Base-by-base conservation (phyloP, 1,140 invertebrate genomes). In the Musca vetustissima region DNA sequence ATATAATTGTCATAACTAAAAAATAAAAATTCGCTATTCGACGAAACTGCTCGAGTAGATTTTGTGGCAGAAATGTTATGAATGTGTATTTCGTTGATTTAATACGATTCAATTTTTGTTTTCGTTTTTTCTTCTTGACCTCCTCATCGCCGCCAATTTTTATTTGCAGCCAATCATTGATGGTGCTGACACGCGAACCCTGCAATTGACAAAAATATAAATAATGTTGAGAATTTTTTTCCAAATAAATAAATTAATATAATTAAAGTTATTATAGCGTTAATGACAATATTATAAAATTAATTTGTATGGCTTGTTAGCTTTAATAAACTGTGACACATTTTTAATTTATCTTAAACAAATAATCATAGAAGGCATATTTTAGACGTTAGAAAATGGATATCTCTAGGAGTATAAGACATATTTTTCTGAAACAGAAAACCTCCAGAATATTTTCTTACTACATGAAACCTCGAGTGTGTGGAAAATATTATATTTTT, bases 21-120 rank as follows among this genome's bases (percentile, higher is more conserved):
- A 96, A 96, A 77, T 94, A 96, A 74, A 94, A 93, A 83, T 95
- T 95, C 22, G 92, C 93, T 28, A 94, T 84, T 69, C 93, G 85
- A 2, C 91, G 85, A 79, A 96, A 94, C 83, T 96, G 93, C 76
- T 95, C 92, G 73, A 90, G 88, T 32, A 96, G 78, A 84, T 95
- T 95, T 82, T 92, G 92, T 47, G 92, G 92, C 53, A 95, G 70
- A 76, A 95, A 95, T 79, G 88, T 93, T 82, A 91, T 88, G 66
- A 91, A 14, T 14, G 91, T 92, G 76, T 96, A 96, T 87, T 89
- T 90, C 14, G 88, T 88, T 0, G 89, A 88, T 69, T 85, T 86
- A 68, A 91, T 87, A 32, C 85, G 86, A 77, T 91, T 91, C 71
- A 71, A 72, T 49, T 81, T 71, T 73, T 78, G 84, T 57, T 65